Evolutionary conservation across 2,113 vertebrate genomes (phyloP).

Genomic region (Pelusios castaneus): DNA sequence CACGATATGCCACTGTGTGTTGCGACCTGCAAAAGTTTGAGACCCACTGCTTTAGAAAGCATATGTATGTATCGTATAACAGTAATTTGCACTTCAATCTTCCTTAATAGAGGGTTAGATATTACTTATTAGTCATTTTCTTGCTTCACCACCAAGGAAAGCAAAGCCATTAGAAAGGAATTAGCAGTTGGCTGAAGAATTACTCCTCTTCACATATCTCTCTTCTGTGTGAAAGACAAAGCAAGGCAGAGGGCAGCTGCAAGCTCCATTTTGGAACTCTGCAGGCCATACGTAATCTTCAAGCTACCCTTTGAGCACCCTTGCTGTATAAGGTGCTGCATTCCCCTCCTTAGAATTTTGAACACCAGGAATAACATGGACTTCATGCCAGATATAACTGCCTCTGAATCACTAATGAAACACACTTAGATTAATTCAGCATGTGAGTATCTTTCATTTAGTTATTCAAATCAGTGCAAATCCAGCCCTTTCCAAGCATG

Average conservation of each 20-base stretch:
- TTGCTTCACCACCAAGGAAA: too few relatives aligned
- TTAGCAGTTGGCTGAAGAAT: neutral
- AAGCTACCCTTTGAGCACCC: neutral
- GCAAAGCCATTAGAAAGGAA: neutral
- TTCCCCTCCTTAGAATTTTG: neutral
- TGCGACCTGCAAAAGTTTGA: too few relatives aligned
- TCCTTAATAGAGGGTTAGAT: neutral
- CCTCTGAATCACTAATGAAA: neutral
- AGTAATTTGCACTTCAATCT: neutral
- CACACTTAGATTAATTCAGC: neutral
- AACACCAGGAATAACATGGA: neutral
- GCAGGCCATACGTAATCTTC: fast-evolving
- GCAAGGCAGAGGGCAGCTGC: neutral
- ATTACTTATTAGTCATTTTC: neutral
- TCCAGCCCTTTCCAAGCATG: neutral
- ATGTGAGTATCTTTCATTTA: neutral
- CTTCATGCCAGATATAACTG: neutral
- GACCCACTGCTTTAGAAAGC: too few relatives aligned
- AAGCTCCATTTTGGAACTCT: neutral
- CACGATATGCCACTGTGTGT: too few relatives aligned
- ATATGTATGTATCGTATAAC: neutral
- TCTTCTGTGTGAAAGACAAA: neutral
- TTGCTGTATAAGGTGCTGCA: fast-evolving
- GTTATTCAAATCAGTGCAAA: neutral
- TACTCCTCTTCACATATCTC: neutral